Conservation (phyloP, 23 tunicate genomes). For the Phallusia fumigata region DNA sequence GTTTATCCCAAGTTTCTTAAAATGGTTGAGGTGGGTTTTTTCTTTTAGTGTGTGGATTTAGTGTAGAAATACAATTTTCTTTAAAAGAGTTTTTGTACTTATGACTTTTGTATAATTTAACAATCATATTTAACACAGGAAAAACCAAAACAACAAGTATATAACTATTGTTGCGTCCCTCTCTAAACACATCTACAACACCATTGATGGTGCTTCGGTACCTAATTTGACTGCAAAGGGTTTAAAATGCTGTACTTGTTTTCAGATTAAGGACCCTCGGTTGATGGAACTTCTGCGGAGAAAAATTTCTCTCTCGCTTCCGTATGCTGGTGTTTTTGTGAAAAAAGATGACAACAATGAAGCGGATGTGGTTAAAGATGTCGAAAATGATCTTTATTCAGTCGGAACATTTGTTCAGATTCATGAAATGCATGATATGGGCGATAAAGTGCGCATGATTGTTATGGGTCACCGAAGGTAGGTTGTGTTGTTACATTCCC, state of each 20-base stretch:
- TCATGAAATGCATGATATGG: conserved; percentile 91
- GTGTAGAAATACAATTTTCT: too few species aligned
- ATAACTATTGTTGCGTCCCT: too few species aligned
- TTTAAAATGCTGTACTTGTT: too few species aligned
- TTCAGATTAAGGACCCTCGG: conserved; percentile 73
- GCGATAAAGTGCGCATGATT: conserved; percentile 89
- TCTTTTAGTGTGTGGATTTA: too few species aligned
- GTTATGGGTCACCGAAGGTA: conserved; percentile 97
- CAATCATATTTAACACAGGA: too few species aligned
- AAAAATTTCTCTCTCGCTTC: conserved; percentile 73
- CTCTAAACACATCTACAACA: too few species aligned
- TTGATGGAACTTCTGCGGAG: conserved; percentile 73
- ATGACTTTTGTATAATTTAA: too few species aligned
- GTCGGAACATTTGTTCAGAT: conserved; percentile 96
- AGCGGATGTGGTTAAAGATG: conserved; percentile 52
- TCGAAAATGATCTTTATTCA: conserved; percentile 57
- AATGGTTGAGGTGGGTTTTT: conserved; percentile 81
- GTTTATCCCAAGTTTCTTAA: conserved; percentile 92
- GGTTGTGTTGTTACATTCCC: background rate
- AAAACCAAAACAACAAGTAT: too few species aligned
- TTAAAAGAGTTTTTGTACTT: too few species aligned
- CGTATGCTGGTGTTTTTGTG: conserved; percentile 98
- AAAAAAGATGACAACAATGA: conserved; percentile 80
- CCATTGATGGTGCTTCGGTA: too few species aligned
- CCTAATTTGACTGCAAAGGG: too few species aligned